Evolutionary conservation across 2,888 invertebrate species (phyloP).

Genomic region (Muscina levida): DNA sequence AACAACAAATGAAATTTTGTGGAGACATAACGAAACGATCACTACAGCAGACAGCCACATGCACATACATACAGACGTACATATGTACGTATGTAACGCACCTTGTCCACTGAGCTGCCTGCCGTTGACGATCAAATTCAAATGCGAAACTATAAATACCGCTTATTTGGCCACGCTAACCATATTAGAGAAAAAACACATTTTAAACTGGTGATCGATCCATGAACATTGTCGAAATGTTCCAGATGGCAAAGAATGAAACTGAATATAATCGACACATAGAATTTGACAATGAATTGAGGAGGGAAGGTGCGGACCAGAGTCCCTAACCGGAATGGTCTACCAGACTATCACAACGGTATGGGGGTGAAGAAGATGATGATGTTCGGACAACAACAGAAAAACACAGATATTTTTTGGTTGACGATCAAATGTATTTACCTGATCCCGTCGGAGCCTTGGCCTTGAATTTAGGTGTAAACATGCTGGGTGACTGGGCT

Average conservation of each 20-base stretch:
- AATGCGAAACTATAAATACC: not conserved
- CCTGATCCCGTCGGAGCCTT: constrained; percentile 82
- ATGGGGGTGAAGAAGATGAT: constrained; percentile 33
- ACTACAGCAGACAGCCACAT: no score
- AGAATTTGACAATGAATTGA: not conserved
- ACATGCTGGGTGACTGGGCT: constrained; percentile 82
- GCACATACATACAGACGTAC: no score
- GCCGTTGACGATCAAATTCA: not conserved
- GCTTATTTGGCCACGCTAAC: not conserved
- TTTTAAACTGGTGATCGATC: not conserved
- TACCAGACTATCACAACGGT: constrained; percentile 18
- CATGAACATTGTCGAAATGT: not conserved
- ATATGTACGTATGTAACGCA: not conserved
- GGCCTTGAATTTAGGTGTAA: constrained; percentile 91
- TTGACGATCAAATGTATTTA: constrained; percentile 68
- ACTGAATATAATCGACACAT: not conserved
- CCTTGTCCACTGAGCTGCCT: not conserved
- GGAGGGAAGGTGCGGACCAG: no score
- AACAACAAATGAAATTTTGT: no score
- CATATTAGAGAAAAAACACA: not conserved
- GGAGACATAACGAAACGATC: no score
- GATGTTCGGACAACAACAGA: not conserved
- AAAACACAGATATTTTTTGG: not conserved
- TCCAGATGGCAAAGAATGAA: not conserved
- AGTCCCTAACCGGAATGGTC: not conserved